Conservation (phyloP, 2,888 invertebrate species). For the Lithophane semibrunnea region DNA sequence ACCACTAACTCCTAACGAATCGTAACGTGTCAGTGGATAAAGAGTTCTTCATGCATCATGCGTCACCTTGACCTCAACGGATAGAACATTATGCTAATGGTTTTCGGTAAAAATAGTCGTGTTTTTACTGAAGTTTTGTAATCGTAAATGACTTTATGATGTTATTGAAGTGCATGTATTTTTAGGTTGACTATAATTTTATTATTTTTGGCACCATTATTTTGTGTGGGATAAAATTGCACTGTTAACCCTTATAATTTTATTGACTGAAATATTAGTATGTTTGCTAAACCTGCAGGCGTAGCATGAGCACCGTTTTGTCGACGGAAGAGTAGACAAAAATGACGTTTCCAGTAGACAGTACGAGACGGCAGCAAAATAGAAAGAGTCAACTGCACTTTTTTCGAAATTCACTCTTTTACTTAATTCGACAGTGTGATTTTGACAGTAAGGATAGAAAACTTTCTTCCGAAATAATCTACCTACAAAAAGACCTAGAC, state of each 20-base stretch:
- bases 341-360: no score
- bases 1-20: background rate
- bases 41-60: constrained; percentile 2
- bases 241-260: background rate
- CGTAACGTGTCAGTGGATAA: background rate
- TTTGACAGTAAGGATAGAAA: no score
- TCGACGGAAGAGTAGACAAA: no score
- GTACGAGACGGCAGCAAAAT: no score
- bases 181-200: background rate
- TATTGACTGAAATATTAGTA: no score
- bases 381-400: no score
- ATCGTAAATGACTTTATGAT: constrained; percentile 27
- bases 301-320: no score
- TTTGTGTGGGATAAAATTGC: background rate
- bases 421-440: no score
- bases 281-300: no score
- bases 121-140: constrained; percentile 25
- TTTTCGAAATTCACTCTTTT: no score
- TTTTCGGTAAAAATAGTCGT: constrained; percentile 22
- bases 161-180: background rate
- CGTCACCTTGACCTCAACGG: constrained; percentile 39
- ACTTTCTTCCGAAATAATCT: no score
- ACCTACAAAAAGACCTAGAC: no score
- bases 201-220: background rate
- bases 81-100: constrained; percentile 22